Conservation (phyloP, 2,113 vertebrate species). For the Oriolus oriolus region DNA sequence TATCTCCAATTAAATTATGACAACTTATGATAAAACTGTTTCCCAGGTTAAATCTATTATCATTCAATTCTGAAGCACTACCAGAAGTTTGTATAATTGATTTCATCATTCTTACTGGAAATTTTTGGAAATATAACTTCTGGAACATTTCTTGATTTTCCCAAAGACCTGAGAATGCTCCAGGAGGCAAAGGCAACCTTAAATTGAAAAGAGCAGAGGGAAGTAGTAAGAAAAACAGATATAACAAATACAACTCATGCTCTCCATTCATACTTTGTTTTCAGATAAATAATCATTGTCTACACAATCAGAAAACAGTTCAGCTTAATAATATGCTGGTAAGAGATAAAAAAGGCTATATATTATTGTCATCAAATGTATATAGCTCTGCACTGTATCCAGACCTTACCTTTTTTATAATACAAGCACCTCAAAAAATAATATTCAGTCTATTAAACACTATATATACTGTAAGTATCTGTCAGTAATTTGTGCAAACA, state of each 20-base stretch:
- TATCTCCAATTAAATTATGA: background rate
- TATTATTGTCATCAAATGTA: background rate
- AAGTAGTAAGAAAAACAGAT: background rate
- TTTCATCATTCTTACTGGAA: constrained; percentile 80
- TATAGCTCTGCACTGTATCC: background rate
- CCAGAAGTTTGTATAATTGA: background rate
- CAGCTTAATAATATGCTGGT: background rate
- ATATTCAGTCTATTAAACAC: background rate
- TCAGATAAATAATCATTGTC: background rate
- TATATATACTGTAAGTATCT: background rate
- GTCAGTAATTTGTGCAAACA: background rate
- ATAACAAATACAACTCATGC: background rate
- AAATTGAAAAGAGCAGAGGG: background rate
- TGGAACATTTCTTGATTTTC: constrained; percentile 85
- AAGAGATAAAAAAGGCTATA: background rate
- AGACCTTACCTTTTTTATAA: background rate
- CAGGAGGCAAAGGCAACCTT: constrained; percentile 91
- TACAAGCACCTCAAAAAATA: background rate
- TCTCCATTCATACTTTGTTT: background rate
- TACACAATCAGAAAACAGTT: background rate
- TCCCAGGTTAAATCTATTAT: background rate
- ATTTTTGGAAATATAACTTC: constrained; percentile 90
- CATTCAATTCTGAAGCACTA: background rate
- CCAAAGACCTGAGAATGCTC: constrained; percentile 90
- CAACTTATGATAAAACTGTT: background rate